A percentile compares a stretch with the other conserved stretches of the same genome.
Evolutionary conservation across 2,113 vertebrate species (phyloP).

Genomic region (Emydocephalus ijimae): DNA sequence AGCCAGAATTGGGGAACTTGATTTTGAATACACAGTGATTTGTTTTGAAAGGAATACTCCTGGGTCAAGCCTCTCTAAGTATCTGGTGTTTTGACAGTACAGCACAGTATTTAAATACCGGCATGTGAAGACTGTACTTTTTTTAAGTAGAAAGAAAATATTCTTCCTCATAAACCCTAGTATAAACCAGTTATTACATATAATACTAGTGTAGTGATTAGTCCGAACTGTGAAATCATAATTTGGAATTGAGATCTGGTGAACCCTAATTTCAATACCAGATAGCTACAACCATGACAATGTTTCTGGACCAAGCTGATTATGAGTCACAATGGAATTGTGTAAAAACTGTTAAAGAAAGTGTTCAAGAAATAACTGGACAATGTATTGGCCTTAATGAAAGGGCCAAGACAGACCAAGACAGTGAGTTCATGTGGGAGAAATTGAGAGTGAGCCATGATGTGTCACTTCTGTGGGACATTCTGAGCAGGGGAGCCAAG

Average conservation of each 20-base stretch:
- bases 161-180: neutral
- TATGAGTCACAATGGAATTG: neutral
- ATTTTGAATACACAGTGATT: neutral
- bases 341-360: neutral
- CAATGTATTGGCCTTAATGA: neutral
- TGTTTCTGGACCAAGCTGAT: neutral
- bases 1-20: neutral
- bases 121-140: neutral
- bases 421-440: neutral
- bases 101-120: neutral
- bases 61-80: neutral
- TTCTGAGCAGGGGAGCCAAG: neutral
- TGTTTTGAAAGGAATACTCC: neutral
- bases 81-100: no score
- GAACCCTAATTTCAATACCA: neutral
- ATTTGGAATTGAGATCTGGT: neutral
- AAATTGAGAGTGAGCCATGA: neutral
- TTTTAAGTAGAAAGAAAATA: neutral
- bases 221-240: neutral
- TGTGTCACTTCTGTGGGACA: neutral
- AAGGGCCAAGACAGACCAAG: neutral
- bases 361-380: neutral
- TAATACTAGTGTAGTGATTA: neutral
- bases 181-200: neutral
- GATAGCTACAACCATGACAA: neutral